Base-by-base conservation (phyloP, 2,797 vertebrate species). In the Bradypodion pumilum region DNA sequence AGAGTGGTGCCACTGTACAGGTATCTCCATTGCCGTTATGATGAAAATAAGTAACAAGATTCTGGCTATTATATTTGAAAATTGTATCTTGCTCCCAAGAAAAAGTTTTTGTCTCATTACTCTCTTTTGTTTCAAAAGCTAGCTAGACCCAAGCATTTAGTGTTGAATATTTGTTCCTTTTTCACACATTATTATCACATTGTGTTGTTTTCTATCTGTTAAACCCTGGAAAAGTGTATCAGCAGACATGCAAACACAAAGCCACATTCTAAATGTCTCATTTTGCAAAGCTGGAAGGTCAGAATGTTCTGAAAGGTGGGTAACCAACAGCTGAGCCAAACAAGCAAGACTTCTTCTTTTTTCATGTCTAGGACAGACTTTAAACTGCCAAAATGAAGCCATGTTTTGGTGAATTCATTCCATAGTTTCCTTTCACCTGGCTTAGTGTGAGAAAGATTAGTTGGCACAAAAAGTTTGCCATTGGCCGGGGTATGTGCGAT, bases 121-220 rank as follows among this genome's bases (percentile, higher is more conserved):
- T 74, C 25, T 12, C 72, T 40, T 46, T 66, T 37, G 72, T 60
- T 2, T 74, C 37, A 12, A 60, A 66, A 21, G n/a, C n/a, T n/a
- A n/a, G n/a, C 46, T 49, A 23, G 25, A 12, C 44, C 37, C 72
- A 74, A 37, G 27, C 29, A 82, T 40, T 76, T n/a, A 66, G 62
- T 40, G 9, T 27, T 37, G 21, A 81, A 60, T 27, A 72, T n/a
- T n/a, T n/a, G 40, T 82, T 75, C 40, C 52, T 75, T 82, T 82
- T 56, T 6, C 5, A 80, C 42, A n/a, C 27, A 13, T 56, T 40
- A 13, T 29, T 42, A 81, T 16, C 27, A 42, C 81, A 72, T 81
- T 80, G 37, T 35, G 29, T 72, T 60, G 60, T 72, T 72, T 72
- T 81, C 79, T 68, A 81, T 52, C 79, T 70, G 49, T 60, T 42